phyloP scores from a whole-genome alignment of 2,113 vertebrate species.

The Narcine bancroftii region DNA sequence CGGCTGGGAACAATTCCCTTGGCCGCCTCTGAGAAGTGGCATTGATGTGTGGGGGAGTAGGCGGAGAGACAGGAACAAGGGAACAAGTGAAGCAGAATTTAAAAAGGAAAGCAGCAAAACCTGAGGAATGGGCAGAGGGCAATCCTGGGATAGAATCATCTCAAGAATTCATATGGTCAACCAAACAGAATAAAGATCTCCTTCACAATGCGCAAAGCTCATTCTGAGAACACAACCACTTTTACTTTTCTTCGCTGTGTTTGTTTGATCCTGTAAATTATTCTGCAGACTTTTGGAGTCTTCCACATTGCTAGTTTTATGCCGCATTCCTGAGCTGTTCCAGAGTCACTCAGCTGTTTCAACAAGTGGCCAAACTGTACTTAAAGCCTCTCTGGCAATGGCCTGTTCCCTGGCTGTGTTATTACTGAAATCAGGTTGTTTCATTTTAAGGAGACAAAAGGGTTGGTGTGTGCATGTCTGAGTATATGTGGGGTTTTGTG shows the following conservation, averaged over 20 bases:
- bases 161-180: not conserved
- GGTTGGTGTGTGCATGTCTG: not conserved
- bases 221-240: not conserved
- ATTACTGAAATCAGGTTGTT: constrained; percentile 28
- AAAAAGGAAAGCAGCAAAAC: not conserved
- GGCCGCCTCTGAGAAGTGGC: not conserved
- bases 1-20: constrained; percentile 20
- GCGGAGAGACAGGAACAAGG: not conserved
- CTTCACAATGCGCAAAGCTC: not conserved
- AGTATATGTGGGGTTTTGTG: not conserved
- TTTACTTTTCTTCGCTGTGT: not conserved
- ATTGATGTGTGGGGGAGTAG: not conserved
- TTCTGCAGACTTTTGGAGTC: not conserved
- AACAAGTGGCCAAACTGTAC: not conserved
- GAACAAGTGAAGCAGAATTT: not conserved
- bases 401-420: not conserved
- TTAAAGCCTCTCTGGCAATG: not conserved
- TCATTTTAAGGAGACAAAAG: not conserved
- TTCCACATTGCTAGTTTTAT: not conserved
- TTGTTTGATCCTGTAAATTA: constrained; percentile 13
- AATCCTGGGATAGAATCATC: not conserved
- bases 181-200: not conserved
- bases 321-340: constrained; percentile 20
- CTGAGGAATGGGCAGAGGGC: not conserved
- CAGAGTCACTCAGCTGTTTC: constrained; percentile 32